phyloP scores from a whole-genome alignment of 2,888 invertebrate species.

The Bombylius major region DNA sequence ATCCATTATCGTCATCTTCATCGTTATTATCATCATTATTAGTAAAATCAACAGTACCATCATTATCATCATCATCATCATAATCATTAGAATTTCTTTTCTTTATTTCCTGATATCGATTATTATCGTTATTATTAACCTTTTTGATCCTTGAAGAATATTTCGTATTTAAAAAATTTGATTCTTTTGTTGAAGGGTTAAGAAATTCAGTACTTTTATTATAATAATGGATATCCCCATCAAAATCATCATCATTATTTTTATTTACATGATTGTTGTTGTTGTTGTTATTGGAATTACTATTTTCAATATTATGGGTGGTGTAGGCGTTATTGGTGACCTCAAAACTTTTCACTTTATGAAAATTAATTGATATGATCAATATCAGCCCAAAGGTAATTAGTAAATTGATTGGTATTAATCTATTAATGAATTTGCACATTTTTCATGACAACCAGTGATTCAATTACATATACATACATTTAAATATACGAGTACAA shows the following conservation, averaged over 20 bases:
- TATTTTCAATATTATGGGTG: too few species aligned
- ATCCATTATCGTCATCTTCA: background rate
- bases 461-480: background rate
- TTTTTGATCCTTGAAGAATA: too few species aligned
- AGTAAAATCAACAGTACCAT: background rate
- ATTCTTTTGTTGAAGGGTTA: too few species aligned
- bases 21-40: background rate
- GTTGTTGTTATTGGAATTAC: background rate
- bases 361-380: slow-evolving; percentile 2
- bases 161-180: too few species aligned
- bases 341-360: background rate
- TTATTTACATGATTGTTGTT: background rate
- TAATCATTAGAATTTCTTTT: background rate
- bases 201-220: too few species aligned
- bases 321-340: too few species aligned
- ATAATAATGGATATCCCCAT: too few species aligned
- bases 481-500: background rate
- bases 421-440: background rate
- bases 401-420: background rate
- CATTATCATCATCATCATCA: background rate
- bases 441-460: background rate
- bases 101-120: too few species aligned
- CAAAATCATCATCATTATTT: background rate
- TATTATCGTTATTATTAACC: too few species aligned
- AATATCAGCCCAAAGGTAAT: background rate